phyloP scores from a whole-genome alignment of 2,888 invertebrate genomes.

The Ectemnius continuus region DNA sequence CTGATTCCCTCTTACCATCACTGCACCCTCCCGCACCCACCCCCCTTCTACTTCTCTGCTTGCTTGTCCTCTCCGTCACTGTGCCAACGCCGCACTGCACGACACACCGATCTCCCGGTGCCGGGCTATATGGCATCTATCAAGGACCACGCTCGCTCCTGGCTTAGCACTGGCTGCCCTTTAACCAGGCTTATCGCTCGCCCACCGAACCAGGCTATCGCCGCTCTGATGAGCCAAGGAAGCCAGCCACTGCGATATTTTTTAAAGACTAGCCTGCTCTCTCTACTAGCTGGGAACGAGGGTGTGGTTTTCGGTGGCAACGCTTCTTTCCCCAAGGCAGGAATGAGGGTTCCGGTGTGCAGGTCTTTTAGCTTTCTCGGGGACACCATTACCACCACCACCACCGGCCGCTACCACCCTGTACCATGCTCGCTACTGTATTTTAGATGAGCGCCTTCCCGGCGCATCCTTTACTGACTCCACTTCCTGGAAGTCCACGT shows the following conservation, averaged over 20 bases:
- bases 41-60: too few relatives aligned
- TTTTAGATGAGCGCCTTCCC: constrained; percentile 39
- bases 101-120: constrained; percentile 23
- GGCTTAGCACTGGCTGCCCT: constrained; percentile 63
- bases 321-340: constrained; percentile 27
- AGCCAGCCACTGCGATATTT: constrained; percentile 57
- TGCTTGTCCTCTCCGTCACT: too few relatives aligned
- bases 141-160: constrained; percentile 54
- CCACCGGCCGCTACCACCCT: too few relatives aligned
- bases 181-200: constrained; percentile 63
- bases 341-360: constrained; percentile 20
- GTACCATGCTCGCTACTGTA: constrained; percentile 19
- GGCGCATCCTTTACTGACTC: constrained; percentile 8
- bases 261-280: constrained; percentile 50
- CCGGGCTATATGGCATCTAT: constrained; percentile 50
- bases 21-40: not conserved
- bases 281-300: constrained; percentile 37
- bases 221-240: constrained; percentile 13
- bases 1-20: constrained; percentile 48
- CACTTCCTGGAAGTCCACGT: constrained; percentile 1
- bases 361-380: constrained; percentile 1
- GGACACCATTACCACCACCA: constrained; percentile 7
- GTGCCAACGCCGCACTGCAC: too few relatives aligned
- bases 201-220: constrained; percentile 20
- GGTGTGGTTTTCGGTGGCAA: constrained; percentile 60